Evolutionary conservation across 2,113 vertebrate species (phyloP).

Genomic region (Phaethornis superciliosus): DNA sequence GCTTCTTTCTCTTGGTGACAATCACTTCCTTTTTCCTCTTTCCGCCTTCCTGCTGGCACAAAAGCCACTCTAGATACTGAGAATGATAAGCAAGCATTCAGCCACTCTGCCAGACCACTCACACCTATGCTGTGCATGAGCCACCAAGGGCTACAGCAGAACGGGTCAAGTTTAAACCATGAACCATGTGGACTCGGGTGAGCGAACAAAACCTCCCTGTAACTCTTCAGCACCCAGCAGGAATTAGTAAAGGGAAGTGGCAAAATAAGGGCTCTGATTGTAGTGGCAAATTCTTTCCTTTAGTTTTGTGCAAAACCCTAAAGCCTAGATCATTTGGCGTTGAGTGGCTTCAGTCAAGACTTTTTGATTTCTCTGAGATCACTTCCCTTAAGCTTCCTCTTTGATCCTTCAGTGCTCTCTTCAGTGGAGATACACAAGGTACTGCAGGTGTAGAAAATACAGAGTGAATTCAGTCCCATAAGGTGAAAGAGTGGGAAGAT

Average conservation of each 20-base stretch:
- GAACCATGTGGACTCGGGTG: not conserved
- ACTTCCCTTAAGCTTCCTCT: conserved; percentile 9
- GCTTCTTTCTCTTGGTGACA: not conserved
- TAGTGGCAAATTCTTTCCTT: not conserved
- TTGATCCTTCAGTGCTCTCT: not conserved
- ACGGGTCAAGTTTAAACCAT: not conserved
- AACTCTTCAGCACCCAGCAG: not conserved
- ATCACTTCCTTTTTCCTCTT: not conserved
- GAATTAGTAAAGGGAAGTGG: not conserved
- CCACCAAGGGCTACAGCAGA: not conserved
- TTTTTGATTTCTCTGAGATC: conserved; percentile 46
- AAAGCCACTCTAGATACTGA: conserved; percentile 30
- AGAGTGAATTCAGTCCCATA: not conserved
- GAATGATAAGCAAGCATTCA: conserved; percentile 38
- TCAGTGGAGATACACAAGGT: not conserved
- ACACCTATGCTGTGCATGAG: not conserved
- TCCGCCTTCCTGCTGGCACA: conserved; percentile 57
- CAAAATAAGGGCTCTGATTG: not conserved
- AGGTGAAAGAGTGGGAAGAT: not conserved
- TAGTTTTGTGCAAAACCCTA: not conserved
- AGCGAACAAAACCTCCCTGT: not conserved
- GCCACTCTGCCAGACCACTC: not conserved
- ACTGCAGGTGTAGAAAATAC: not conserved
- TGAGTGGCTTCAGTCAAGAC: conserved; percentile 11
- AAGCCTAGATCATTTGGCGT: conserved; percentile 33